Percentiles rank a stretch among this genome's conserved stretches.
Conservation (phyloP, 1,140 invertebrate genomes). For the Eueides isabella region DNA sequence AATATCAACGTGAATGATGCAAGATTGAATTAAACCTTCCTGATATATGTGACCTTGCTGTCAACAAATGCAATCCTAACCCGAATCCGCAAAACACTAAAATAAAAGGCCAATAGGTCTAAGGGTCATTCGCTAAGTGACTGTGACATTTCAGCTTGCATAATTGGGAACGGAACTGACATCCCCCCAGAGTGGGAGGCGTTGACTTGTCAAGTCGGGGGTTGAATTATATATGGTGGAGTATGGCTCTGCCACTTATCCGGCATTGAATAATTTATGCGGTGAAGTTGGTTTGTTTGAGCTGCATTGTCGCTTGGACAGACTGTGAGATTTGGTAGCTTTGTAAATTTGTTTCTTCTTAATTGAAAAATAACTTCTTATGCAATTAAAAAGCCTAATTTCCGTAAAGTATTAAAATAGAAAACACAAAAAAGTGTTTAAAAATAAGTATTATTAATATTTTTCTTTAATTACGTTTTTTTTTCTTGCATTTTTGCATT, state of each 20-base stretch:
- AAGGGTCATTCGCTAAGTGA: constrained; percentile 77
- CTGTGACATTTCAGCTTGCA: constrained; percentile 76
- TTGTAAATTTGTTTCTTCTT: not conserved
- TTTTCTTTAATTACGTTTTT: no score
- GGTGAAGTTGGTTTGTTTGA: constrained; percentile 57
- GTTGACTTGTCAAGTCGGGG: constrained; percentile 75
- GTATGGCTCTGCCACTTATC: constrained; percentile 76
- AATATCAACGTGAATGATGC: constrained; percentile 5
- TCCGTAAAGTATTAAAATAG: no score
- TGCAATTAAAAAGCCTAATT: no score
- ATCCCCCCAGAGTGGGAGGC: constrained; percentile 48
- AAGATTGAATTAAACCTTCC: constrained; percentile 32
- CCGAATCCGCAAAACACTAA: constrained; percentile 60
- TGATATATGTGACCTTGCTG: constrained; percentile 5
- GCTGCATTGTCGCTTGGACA: constrained; percentile 35
- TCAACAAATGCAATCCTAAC: constrained; percentile 53
- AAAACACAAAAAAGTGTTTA: no score
- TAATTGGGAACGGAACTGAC: constrained; percentile 76
- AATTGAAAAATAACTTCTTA: no score
- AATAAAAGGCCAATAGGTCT: constrained; percentile 79
- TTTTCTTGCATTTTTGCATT: no score
- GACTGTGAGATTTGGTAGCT: constrained; percentile 31
- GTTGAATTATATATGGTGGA: constrained; percentile 74
- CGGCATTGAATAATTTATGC: constrained; percentile 72
- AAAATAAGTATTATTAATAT: no score